Evolutionary conservation across 2,888 invertebrate genomes (phyloP).

Genomic region (Spisula subtruncata): DNA sequence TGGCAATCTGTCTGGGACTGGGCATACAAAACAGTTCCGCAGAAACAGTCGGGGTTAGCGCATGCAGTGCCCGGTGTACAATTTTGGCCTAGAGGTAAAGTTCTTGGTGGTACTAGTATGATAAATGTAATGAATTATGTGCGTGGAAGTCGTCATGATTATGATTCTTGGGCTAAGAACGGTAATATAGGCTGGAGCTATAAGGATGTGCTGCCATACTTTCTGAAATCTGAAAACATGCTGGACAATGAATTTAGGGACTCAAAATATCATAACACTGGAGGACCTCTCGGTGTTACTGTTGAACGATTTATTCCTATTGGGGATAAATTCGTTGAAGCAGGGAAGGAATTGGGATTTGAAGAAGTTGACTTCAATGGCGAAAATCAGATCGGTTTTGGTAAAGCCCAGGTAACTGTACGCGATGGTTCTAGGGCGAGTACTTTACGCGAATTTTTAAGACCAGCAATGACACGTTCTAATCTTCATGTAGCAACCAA

Average conservation of each 20-base stretch:
- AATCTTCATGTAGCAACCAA: conserved; percentile 79
- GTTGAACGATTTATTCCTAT: conserved; percentile 89
- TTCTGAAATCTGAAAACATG: conserved; percentile 65
- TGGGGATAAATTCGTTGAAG: conserved; percentile 43
- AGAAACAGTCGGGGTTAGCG: conserved; percentile 78
- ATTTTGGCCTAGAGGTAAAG: conserved; percentile 97
- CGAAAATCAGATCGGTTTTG: conserved; percentile 59
- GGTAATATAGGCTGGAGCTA: conserved; percentile 66
- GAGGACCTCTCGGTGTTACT: conserved; percentile 61
- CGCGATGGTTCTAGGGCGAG: conserved; percentile 82
- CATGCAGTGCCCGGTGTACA: conserved; percentile 89
- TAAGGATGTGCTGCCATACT: conserved; percentile 66
- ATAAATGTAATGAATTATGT: conserved; percentile 93
- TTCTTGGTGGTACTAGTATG: conserved; percentile 95
- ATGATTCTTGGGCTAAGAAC: conserved; percentile 62
- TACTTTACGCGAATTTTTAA: conserved; percentile 83
- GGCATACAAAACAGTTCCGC: conserved; percentile 88
- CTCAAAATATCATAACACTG: conserved; percentile 55
- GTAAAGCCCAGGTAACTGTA: conserved; percentile 46
- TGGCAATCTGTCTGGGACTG: conserved; percentile 82
- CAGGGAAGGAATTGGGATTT: conserved; percentile 65
- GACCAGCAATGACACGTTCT: conserved; percentile 76
- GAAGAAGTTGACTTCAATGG: conserved; percentile 63
- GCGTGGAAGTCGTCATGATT: conserved; percentile 62
- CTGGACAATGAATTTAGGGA: conserved; percentile 41